phyloP scores from a whole-genome alignment of 2,797 vertebrate genomes.

The Pteropus rufus region DNA sequence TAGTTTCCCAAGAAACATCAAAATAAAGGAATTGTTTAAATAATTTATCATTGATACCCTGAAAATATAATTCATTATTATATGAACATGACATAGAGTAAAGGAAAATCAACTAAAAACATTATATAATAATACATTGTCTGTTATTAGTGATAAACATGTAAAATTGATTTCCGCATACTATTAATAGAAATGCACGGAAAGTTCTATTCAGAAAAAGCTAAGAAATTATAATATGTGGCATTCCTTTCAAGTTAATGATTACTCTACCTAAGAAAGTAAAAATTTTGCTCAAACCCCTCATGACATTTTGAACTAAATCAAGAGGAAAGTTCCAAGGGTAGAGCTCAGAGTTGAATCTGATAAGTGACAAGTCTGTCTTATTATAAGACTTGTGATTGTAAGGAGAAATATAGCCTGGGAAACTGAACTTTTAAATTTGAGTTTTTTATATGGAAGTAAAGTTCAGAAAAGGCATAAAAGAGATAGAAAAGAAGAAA shows the following conservation, averaged over 20 bases:
- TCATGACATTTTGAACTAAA: constrained; percentile 30
- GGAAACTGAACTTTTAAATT: background rate
- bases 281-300: background rate
- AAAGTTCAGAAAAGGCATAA: background rate
- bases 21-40: background rate
- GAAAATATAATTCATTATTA: background rate
- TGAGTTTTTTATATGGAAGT: background rate
- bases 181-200: background rate
- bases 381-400: background rate
- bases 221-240: background rate
- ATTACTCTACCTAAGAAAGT: background rate
- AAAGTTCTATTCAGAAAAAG: background rate
- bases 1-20: background rate
- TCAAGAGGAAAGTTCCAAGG: background rate
- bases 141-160: background rate
- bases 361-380: background rate
- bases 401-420: background rate
- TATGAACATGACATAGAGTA: background rate
- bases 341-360: background rate
- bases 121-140: background rate
- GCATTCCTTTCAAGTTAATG: background rate
- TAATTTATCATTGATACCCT: background rate
- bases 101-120: background rate
- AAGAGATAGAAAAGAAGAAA: background rate
- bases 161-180: background rate